These are phyloP conservation scores for Dicyrtoma fusca DNA, from an alignment of 2,888 invertebrate species.

Conservation along the genomic window DNA sequence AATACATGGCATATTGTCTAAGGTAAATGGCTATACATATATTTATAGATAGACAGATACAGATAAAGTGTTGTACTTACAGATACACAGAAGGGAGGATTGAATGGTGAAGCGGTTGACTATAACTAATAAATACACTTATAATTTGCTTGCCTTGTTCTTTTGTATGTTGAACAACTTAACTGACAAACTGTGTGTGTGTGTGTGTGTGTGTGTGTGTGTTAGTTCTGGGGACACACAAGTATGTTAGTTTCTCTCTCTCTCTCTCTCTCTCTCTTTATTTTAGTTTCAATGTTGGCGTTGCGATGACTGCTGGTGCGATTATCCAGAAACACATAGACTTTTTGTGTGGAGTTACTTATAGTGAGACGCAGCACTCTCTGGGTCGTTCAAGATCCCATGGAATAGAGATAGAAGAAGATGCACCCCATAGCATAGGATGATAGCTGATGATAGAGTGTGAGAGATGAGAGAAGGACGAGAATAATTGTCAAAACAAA, in stretches of 20 bases:
- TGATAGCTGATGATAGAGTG: background rate
- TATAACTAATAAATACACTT: constrained; percentile 29
- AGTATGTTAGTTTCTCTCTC: constrained; percentile 10
- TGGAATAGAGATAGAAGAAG: constrained; percentile 28
- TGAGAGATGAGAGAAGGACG: constrained; percentile 14
- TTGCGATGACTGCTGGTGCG: constrained; percentile 29
- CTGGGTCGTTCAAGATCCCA: constrained; percentile 25
- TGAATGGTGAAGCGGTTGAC: no score
- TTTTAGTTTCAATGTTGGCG: constrained; percentile 31
- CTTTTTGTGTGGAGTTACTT: constrained; percentile 32
- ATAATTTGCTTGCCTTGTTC: constrained; percentile 7
- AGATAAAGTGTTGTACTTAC: background rate
- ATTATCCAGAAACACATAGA: constrained; percentile 31
- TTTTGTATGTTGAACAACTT: constrained; percentile 3
- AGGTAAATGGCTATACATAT: no score
- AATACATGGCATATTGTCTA: no score
- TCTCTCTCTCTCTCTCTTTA: constrained; percentile 16
- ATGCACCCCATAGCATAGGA: no score
- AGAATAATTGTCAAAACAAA: constrained; percentile 58
- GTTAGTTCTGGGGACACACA: no score
- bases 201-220: no score
- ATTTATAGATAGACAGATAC: no score
- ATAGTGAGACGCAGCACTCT: constrained; percentile 40
- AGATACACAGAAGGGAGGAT: background rate
- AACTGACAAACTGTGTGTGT: no score